phyloP scores from a whole-genome alignment of 2,888 invertebrate species.

The Nomada fucata region DNA sequence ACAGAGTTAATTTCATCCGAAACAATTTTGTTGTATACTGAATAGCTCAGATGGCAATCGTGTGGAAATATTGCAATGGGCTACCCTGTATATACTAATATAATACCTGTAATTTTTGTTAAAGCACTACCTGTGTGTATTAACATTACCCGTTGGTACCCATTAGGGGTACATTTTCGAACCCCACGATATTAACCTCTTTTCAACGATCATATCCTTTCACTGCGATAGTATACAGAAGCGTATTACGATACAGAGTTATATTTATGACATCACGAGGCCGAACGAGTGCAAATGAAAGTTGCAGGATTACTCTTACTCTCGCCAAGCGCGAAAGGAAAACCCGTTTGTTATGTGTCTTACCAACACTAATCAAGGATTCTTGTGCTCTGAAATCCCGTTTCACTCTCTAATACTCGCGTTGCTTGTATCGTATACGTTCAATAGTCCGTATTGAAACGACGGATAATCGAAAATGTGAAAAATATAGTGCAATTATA shows the following conservation, averaged over 20 bases:
- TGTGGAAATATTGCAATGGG: too few relatives aligned
- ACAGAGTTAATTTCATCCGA: too few relatives aligned
- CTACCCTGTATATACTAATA: too few relatives aligned
- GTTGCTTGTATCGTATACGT: conserved; percentile 8
- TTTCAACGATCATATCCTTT: conserved; percentile 69
- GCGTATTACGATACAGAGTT: conserved; percentile 79
- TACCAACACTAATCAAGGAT: conserved; percentile 45
- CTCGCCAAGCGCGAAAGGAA: conserved; percentile 73
- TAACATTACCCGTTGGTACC: neutral
- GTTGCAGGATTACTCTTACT: conserved; percentile 82
- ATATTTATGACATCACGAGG: conserved; percentile 81
- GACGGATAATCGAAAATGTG: neutral
- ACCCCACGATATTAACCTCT: conserved; percentile 60
- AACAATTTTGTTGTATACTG: too few relatives aligned
- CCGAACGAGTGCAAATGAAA: conserved; percentile 80
- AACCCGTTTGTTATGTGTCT: conserved; percentile 74
- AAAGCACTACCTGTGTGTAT: neutral
- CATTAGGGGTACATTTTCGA: conserved; percentile 34
- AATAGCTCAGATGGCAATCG: too few relatives aligned
- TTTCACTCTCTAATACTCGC: conserved; percentile 33
- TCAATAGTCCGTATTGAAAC: neutral
- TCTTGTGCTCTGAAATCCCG: conserved; percentile 44
- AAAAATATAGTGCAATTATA: neutral
- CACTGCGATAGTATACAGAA: conserved; percentile 62
- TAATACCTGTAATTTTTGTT: neutral